Base-by-base conservation (phyloP, 1,140 invertebrate genomes). In the Trichonephila inaurata region DNA sequence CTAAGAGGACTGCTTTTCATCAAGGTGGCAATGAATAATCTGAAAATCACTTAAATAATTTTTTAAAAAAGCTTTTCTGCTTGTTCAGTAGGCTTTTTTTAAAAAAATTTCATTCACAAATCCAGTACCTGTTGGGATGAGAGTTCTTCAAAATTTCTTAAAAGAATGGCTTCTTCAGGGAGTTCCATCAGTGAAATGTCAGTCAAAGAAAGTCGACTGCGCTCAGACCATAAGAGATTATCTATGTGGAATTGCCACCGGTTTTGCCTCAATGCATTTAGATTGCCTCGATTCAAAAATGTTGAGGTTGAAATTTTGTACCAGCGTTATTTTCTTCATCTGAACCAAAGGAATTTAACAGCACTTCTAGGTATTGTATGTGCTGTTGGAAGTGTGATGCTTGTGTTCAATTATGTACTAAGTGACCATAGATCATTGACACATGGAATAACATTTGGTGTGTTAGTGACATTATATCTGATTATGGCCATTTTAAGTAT, bases 291-390 rank as follows among this genome's bases (percentile, higher is more conserved):
- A 66, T 95, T 95, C 82, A 94, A 88, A 7, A 83, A 77, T 90
- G 19, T 94, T 28, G 96, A 98, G 97, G 97, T 98, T 95, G 98
- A 98, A 96, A 97, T 97, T 97, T 96, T 99, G 82, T 99, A 98
- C 96, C 98, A 99, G 96, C 97, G 98, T 77, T 99, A 99, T 96
- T 98, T 99, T 95, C 97, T 99, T 90, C 97, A 98, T 93, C 98
- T 98, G 97, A 98, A 98, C 96, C 98, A 98, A 96, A 98, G 97
- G 95, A 98, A 98, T 95, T 97, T 98, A 96, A 98, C 97, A 1
- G 97, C 98, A 95, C 96, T 98, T 66, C 96, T 99, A 88, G 97
- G 97, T 8, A 96, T 99, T 44, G 96, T 99, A 19, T 96, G 98
- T 64, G 96, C 97, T 6, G 96, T 98, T 62, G 96, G 97, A 64